Conservation (phyloP, 1,140 invertebrate genomes). For the Centruroides sculpturatus region DNA sequence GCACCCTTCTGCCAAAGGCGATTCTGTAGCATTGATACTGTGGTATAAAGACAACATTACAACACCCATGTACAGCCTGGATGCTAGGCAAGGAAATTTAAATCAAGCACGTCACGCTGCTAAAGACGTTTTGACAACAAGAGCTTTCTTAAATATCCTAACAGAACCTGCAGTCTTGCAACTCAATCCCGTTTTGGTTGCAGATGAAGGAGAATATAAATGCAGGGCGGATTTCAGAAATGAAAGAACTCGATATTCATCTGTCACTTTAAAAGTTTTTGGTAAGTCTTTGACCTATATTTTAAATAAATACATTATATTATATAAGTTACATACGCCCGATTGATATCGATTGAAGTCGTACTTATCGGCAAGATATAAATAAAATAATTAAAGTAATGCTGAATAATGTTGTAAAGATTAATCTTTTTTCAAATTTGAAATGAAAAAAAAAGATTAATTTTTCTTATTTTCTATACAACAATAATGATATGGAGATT, state of each 20-base stretch:
- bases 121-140: neutral
- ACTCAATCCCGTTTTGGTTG: conserved; percentile 12
- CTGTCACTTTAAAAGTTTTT: conserved; percentile 69
- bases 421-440: no score
- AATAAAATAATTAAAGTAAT: no score
- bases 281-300: conserved; percentile 41
- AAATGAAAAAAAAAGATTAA: no score
- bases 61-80: conserved; percentile 48
- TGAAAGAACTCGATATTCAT: conserved; percentile 67
- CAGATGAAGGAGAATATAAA: conserved; percentile 61
- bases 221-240: conserved; percentile 74
- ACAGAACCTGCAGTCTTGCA: conserved; percentile 1
- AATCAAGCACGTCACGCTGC: conserved; percentile 5
- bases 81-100: conserved; percentile 6
- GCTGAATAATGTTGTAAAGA: no score
- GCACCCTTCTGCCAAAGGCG: conserved; percentile 47
- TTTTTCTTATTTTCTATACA: no score
- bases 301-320: no score
- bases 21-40: conserved; percentile 60
- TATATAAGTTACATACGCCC: no score
- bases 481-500: no score
- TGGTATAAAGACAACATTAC: conserved; percentile 66
- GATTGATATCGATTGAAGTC: no score
- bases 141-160: conserved; percentile 6
- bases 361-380: no score